Conservation (phyloP, 2,797 vertebrate genomes). For the Rallus crepitans region DNA sequence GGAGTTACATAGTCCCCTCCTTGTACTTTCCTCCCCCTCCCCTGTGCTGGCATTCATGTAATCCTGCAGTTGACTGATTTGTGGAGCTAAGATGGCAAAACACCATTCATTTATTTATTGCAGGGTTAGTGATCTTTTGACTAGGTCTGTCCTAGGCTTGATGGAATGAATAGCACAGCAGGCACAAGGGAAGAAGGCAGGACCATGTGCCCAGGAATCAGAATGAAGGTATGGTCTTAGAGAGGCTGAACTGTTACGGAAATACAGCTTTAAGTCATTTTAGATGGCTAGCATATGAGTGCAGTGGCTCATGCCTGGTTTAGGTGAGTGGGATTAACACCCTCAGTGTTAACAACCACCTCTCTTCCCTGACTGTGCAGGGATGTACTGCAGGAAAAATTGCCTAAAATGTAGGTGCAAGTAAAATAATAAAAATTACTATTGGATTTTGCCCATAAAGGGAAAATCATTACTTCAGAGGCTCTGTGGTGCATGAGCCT, state of each 20-base stretch:
- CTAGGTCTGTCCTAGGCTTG: not conserved
- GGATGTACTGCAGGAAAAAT: not conserved
- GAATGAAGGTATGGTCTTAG: not conserved
- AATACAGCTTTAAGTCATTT: not conserved
- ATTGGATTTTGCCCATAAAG: not conserved
- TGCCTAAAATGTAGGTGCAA: not conserved
- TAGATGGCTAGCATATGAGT: not conserved
- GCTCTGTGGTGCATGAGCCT: not conserved
- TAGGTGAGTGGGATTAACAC: not conserved
- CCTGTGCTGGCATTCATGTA: not conserved
- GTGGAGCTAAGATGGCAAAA: not conserved
- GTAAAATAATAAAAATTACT: not conserved
- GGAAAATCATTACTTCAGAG: not conserved
- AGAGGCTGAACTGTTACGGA: not conserved
- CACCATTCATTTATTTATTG: not conserved
- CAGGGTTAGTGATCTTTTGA: constrained; percentile 1
- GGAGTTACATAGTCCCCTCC: not conserved
- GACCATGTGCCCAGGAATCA: not conserved
- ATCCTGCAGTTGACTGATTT: not conserved
- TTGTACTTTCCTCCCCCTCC: not conserved
- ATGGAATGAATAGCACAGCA: constrained; percentile 10
- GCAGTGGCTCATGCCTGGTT: not conserved
- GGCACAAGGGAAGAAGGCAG: not conserved
- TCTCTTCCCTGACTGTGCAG: not conserved
- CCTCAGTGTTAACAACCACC: not conserved